Evolutionary conservation across 2,797 vertebrate species (phyloP).

Genomic region (Enteromius radiatus): DNA sequence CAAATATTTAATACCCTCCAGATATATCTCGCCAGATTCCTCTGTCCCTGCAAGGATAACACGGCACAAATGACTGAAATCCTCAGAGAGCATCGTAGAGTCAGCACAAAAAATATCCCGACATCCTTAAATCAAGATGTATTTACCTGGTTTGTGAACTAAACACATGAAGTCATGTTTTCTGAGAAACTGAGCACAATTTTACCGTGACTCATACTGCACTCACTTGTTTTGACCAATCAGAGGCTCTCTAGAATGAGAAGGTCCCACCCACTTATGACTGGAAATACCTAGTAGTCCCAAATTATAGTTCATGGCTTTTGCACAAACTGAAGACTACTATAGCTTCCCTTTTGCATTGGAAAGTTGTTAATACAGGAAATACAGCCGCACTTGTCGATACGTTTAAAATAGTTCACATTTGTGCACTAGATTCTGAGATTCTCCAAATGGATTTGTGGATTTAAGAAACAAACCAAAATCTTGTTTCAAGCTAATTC

Average conservation of each 20-base stretch:
- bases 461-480: background rate
- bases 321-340: background rate
- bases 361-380: background rate
- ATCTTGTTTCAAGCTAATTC: background rate
- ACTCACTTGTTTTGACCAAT: background rate
- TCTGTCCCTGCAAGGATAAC: constrained; percentile 2
- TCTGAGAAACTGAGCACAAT: background rate
- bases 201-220: background rate
- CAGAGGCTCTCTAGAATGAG: background rate
- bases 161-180: background rate
- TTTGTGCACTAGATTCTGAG: background rate
- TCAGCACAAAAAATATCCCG: background rate
- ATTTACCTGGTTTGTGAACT: background rate
- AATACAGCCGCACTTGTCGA: background rate
- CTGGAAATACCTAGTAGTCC: background rate
- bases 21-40: background rate
- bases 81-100: background rate
- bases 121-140: background rate
- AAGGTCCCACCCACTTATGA: background rate
- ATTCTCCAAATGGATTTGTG: background rate
- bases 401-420: background rate
- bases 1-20: constrained; percentile 6
- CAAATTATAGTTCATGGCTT: background rate
- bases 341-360: background rate
- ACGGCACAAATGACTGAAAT: constrained; percentile 3